Evolutionary conservation across 2,113 vertebrate species (phyloP).

Genomic region (Podarcis cretensis): DNA sequence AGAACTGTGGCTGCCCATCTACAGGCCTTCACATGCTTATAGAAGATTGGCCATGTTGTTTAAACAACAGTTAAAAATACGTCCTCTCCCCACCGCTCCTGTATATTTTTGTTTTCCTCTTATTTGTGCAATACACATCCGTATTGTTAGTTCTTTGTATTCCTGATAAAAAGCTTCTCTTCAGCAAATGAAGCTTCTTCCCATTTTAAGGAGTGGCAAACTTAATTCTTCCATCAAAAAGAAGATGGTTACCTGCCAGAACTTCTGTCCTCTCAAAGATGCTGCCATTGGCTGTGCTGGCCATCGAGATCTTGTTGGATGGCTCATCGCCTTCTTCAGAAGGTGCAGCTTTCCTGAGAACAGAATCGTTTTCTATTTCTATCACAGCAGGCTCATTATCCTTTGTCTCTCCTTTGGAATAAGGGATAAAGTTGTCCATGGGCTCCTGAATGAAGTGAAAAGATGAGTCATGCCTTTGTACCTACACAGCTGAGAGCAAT

Average conservation of each 20-base stretch:
- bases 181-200: neutral
- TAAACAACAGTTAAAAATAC: neutral
- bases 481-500: conserved; percentile 9
- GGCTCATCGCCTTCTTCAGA: conserved; percentile 40
- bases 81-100: no score
- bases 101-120: neutral
- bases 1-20: neutral
- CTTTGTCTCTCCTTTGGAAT: conserved; percentile 55
- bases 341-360: conserved; percentile 35
- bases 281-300: conserved; percentile 83
- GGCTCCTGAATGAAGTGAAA: conserved; percentile 50
- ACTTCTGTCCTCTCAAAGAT: conserved; percentile 90
- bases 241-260: conserved; percentile 84
- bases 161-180: neutral
- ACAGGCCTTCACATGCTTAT: neutral
- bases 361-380: conserved; percentile 79
- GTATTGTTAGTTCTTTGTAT: neutral
- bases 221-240: neutral
- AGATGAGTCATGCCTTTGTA: conserved; percentile 46
- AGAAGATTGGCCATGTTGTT: neutral
- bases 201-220: neutral
- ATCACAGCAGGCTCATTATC: conserved; percentile 59
- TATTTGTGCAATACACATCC: neutral
- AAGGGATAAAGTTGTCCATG: conserved; percentile 82
- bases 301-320: conserved; percentile 86